A percentile compares a stretch with the other conserved stretches of the same genome.
Evolutionary conservation across 2,113 vertebrate species (phyloP).

Genomic region (Laticauda colubrina): DNA sequence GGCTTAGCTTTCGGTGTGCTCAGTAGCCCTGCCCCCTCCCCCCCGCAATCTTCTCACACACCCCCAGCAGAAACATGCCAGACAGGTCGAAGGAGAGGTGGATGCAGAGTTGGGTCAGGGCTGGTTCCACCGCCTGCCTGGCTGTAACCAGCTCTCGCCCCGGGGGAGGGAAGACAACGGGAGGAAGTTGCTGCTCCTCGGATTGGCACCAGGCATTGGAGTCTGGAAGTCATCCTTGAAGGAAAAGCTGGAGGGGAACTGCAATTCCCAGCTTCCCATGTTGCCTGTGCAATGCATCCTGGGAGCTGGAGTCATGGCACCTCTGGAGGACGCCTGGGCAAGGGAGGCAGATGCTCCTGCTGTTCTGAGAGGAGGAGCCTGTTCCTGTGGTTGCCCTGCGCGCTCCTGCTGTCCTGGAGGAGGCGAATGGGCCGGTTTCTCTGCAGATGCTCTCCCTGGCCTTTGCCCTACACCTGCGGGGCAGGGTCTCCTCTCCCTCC

Average conservation of each 20-base stretch:
- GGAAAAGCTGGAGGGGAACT: background rate
- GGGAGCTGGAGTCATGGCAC: background rate
- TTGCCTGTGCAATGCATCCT: background rate
- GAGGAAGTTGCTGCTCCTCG: background rate
- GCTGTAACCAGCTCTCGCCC: too few relatives aligned
- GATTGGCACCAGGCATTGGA: background rate
- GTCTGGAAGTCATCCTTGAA: too few relatives aligned
- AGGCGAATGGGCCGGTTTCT: too few relatives aligned
- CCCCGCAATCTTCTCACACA: background rate
- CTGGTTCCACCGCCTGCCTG: background rate
- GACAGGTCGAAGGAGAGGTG: background rate
- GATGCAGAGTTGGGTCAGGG: background rate
- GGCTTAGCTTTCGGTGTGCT: slow-evolving; percentile 6
- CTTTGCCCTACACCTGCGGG: background rate
- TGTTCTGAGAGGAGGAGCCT: too few relatives aligned
- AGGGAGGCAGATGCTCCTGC: background rate
- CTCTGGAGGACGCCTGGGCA: background rate
- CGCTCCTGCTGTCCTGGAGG: background rate
- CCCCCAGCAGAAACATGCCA: background rate
- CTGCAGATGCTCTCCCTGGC: too few relatives aligned
- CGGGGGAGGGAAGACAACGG: background rate
- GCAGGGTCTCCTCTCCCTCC: too few relatives aligned
- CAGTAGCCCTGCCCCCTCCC: fast-evolving
- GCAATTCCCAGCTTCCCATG: background rate
- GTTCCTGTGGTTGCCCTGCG: too few relatives aligned